Evolutionary conservation across 2,797 vertebrate species (phyloP).

Genomic region (Poecilia picta): DNA sequence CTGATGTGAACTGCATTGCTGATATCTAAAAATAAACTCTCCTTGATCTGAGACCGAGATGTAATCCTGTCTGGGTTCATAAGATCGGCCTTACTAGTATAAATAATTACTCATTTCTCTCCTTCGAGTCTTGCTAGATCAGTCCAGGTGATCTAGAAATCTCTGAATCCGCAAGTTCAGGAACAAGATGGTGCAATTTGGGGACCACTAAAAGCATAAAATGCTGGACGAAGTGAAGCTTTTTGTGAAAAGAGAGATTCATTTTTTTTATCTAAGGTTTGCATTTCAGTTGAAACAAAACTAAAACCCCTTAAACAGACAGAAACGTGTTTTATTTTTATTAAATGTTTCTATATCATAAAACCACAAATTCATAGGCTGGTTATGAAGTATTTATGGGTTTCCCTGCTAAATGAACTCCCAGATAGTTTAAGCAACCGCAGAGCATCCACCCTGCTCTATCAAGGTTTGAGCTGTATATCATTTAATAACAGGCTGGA

Average conservation of each 20-base stretch:
- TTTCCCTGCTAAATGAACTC: slow-evolving; percentile 9
- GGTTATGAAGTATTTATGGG: slow-evolving; percentile 11
- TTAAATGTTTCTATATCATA: neutral
- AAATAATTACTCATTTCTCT: neutral
- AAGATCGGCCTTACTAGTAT: neutral
- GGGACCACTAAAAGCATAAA: slow-evolving; percentile 10
- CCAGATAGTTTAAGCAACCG: slow-evolving; percentile 15
- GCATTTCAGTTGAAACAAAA: slow-evolving; percentile 6
- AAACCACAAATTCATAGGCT: slow-evolving; percentile 16
- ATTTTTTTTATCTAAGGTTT: neutral
- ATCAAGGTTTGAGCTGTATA: slow-evolving; percentile 14
- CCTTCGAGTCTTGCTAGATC: neutral
- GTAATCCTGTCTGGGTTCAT: neutral
- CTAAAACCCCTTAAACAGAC: slow-evolving; percentile 3
- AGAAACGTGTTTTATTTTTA: neutral
- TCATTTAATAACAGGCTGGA: slow-evolving; percentile 14
- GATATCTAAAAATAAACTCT: no score
- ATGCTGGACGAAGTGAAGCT: neutral
- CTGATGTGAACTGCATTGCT: no score
- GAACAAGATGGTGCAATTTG: slow-evolving; percentile 39
- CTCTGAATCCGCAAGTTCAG: neutral
- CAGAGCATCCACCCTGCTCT: slow-evolving; percentile 26
- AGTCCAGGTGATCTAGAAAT: neutral
- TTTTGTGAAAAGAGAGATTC: neutral
- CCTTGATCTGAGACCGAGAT: no score